These are phyloP conservation scores for Symphodus melops DNA, from an alignment of 2,113 vertebrate genomes.

Conservation along the genomic window DNA sequence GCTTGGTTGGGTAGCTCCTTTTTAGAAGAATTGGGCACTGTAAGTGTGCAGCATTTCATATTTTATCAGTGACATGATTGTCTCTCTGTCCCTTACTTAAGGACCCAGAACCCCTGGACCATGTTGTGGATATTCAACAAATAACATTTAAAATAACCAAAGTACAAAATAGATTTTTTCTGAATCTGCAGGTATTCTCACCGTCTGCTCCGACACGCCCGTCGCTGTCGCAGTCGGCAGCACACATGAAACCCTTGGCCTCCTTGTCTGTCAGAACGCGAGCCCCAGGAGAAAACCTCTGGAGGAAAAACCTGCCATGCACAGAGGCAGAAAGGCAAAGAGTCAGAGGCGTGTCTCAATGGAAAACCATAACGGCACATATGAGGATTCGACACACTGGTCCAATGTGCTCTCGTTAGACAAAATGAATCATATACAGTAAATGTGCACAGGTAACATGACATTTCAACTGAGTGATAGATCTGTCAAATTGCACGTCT, in stretches of 20 bases:
- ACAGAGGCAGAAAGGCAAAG: background rate
- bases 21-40: no score
- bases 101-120: no score
- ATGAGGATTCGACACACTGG: background rate
- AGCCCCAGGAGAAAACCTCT: conserved; percentile 90
- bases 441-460: background rate
- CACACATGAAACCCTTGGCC: conserved; percentile 89
- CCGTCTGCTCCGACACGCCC: conserved; percentile 94
- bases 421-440: background rate
- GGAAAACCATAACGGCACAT: background rate
- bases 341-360: background rate
- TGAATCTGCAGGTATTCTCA: conserved; percentile 57
- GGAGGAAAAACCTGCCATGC: conserved; percentile 92
- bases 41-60: no score
- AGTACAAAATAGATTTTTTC: no score
- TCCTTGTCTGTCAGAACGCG: conserved; percentile 90
- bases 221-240: conserved; percentile 91
- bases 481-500: no score
- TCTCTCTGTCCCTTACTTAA: no score
- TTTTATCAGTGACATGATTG: no score
- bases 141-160: no score
- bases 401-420: no score
- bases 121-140: no score
- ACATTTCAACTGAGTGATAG: background rate
- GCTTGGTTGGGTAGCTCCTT: no score